Base-by-base conservation (phyloP, 2,113 vertebrate species). In the Antennarius striatus region DNA sequence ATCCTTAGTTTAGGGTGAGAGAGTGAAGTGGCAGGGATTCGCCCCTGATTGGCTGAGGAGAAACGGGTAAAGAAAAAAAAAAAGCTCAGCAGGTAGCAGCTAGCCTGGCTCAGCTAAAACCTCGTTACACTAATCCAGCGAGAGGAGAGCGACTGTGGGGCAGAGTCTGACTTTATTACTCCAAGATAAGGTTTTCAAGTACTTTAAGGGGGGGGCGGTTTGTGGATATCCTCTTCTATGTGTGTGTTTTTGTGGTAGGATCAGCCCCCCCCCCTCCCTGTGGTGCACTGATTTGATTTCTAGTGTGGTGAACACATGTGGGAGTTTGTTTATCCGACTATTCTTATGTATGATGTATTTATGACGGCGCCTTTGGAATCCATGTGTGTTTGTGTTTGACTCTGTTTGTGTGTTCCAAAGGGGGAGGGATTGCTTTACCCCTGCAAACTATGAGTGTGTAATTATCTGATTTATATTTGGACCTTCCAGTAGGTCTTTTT, bases 71-170 rank as follows among this genome's bases (percentile, higher is more conserved):
- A 7, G 3, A 7, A 7, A 22, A 22, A 39, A 73, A 88, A 80
- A 87, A 83, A 63, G 68, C 88, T 75, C 87, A 82, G 88, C 84
- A 85, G 89, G 89, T 80, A 82, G 77, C 77, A 57, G 81, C 83
- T 67, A 84, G 73, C 58, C 75, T 9, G 22, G 61, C 56, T 70
- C 54, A 15, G 73, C 62, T 78, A 77, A 79, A 22, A 61, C 68
- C 66, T 57, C 9, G 48, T 78, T 51, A 64, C 14, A 47, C 77
- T 87, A 84, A 88, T 86, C 79, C 80, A 63, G 54, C 70, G 16
- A 11, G 62, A 81, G 63, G 68, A 10, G 61, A 63, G 59, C 39
- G 55, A 39, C 71, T 59, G 70, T 6, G 5, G 77, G 63, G 70
- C 63, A 64, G 65, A 72, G 63, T 9, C 67, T 54, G 65, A 71